Evolutionary conservation across 2,797 vertebrate genomes (phyloP).

Genomic region (Natrix natrix): DNA sequence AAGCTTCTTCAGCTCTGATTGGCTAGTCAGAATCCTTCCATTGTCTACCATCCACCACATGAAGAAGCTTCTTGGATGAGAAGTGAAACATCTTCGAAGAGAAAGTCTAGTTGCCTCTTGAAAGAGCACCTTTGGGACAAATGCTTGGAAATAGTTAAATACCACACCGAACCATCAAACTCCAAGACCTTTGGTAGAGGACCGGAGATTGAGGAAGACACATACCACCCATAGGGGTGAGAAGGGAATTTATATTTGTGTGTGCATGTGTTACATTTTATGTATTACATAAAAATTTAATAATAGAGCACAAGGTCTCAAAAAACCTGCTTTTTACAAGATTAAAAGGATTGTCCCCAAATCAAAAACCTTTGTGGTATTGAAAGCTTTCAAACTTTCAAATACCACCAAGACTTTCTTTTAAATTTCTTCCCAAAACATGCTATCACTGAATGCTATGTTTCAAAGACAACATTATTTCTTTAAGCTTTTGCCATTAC

Average conservation of each 20-base stretch:
- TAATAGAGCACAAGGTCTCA: neutral
- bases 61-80: too few relatives aligned
- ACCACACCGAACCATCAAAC: neutral
- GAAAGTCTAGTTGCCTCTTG: too few relatives aligned
- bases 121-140: too few relatives aligned
- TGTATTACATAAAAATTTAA: neutral
- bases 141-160: neutral
- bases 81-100: too few relatives aligned
- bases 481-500: slow-evolving; percentile 20
- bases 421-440: slow-evolving; percentile 49
- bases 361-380: neutral
- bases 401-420: slow-evolving; percentile 29
- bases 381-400: slow-evolving; percentile 1
- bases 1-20: too few relatives aligned
- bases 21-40: too few relatives aligned
- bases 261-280: neutral
- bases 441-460: slow-evolving; percentile 28
- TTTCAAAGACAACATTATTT: slow-evolving; percentile 34
- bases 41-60: too few relatives aligned
- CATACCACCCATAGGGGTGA: neutral
- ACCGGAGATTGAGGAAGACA: neutral
- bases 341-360: neutral
- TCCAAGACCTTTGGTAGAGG: neutral
- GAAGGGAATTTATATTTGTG: neutral
- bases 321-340: neutral